Evolutionary conservation across 2,113 vertebrate genomes (phyloP), one percentile per base, ranked within the genome.

Genomic region (Chelonoidis abingdonii): DNA sequence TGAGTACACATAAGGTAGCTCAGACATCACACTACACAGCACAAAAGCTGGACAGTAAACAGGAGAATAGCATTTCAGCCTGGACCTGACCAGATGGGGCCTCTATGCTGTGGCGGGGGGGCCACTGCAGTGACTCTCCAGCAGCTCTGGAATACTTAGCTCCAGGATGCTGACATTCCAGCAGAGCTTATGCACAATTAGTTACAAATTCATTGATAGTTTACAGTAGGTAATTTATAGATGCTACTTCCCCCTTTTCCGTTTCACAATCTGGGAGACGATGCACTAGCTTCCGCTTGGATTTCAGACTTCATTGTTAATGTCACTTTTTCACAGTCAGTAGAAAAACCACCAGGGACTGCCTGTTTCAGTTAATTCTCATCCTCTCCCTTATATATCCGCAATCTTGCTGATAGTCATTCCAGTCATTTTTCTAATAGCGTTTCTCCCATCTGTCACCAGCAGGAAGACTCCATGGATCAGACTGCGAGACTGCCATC

Each of bases 51-150:
- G 12, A 62, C 41, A 25, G 35, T 1, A 17, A 69, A n/a, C 62
- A 69, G 6, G 31, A 69, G 8, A 8, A 14, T 1, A 2, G 17
- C 1, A 2, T 5, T 62, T 31, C 52, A 3, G 50, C 2, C 57
- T 53, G 12, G 52, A 50, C 49, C 84, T 4, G 38, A 4, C 1
- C 11, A 5, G 47, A 8, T 2, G 0, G 7, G 5, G 29, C 2
- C 49, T 24, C 57, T 6, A 31, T 2, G 76, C 57, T 35, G 22
- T 50, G 35, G 5, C 47, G 47, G 27, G 53, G 53, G 41, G 38
- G n/a, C 56, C 8, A 24, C n/a, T 1, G 31, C 0, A 3, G 38
- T 11, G 57, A 41, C 89, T 65, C 49, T 24, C 76, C 17, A 2
- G 41, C 3, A 24, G 59, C 6, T 52, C 41, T 2, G 41, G 35